Conservation (phyloP, 2,797 vertebrate species). For the Gymnothorax javanicus region DNA sequence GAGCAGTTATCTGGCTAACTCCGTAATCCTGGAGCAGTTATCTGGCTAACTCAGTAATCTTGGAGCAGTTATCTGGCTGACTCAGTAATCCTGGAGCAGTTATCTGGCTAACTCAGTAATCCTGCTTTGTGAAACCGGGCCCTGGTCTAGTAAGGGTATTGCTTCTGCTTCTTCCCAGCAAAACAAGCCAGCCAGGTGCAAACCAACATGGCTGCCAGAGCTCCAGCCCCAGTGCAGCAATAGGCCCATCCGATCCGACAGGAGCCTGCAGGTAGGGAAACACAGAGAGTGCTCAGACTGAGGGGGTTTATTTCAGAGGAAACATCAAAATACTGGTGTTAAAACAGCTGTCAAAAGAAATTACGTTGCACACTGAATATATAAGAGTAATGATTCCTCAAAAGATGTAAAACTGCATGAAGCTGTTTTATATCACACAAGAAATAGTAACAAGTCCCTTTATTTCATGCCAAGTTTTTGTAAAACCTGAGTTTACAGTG, state of each 20-base stretch:
- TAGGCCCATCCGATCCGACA: conserved; percentile 81
- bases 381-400: background rate
- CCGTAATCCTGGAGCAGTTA: no score
- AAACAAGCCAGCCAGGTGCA: conserved; percentile 80
- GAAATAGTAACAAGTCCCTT: background rate
- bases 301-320: background rate
- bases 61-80: no score
- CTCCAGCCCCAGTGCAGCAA: conserved; percentile 77
- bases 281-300: conserved; percentile 9
- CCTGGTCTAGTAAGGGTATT: conserved; percentile 76
- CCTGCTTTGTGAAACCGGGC: no score
- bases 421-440: no score
- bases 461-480: background rate
- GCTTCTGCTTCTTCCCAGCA: conserved; percentile 81
- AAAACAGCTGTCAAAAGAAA: background rate
- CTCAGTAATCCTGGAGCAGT: no score
- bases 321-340: background rate
- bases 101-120: no score
- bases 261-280: conserved; percentile 58
- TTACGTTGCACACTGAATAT: background rate
- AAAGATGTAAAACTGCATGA: background rate
- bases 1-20: no score
- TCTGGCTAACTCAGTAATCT: no score
- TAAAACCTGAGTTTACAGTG: background rate
- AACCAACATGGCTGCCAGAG: conserved; percentile 69